Percentiles rank a stretch among this genome's conserved stretches.
phyloP scores from a whole-genome alignment of 2,113 vertebrate genomes.

The Saguinus imperator region DNA sequence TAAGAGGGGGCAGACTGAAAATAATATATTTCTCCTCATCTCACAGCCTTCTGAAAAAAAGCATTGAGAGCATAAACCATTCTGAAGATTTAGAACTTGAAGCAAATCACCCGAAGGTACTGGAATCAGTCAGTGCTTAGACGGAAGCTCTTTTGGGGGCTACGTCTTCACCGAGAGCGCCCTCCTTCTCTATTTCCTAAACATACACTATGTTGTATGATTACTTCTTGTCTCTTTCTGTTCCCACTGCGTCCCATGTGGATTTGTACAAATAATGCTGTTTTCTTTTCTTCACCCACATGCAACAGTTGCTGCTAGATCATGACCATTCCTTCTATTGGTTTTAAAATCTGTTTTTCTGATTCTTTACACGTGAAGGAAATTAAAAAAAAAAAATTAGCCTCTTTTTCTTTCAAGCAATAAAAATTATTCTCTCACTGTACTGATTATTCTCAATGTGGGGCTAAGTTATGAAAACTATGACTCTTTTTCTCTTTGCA shows the following conservation, averaged over 20 bases:
- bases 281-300: not conserved
- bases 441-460: not conserved
- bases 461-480: not conserved
- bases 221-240: not conserved
- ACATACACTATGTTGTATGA: too few relatives aligned
- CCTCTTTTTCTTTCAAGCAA: conserved; percentile 39
- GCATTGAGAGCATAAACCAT: not conserved
- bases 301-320: not conserved
- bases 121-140: not conserved
- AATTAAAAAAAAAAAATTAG: not conserved
- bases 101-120: not conserved
- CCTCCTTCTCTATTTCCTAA: not conserved
- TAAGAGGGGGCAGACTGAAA: not conserved
- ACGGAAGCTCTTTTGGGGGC: not conserved
- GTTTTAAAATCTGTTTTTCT: conserved; percentile 45
- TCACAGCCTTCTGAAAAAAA: not conserved
- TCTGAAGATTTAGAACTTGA: conserved; percentile 7
- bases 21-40: not conserved
- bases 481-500: not conserved
- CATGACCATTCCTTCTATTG: not conserved
- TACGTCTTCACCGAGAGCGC: not conserved
- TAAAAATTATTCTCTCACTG: conserved; percentile 15
- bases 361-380: conserved; percentile 1
- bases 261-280: not conserved
- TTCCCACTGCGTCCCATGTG: too few relatives aligned